Conservation (phyloP, 2,797 vertebrate species). For the Echiichthys vipera region DNA sequence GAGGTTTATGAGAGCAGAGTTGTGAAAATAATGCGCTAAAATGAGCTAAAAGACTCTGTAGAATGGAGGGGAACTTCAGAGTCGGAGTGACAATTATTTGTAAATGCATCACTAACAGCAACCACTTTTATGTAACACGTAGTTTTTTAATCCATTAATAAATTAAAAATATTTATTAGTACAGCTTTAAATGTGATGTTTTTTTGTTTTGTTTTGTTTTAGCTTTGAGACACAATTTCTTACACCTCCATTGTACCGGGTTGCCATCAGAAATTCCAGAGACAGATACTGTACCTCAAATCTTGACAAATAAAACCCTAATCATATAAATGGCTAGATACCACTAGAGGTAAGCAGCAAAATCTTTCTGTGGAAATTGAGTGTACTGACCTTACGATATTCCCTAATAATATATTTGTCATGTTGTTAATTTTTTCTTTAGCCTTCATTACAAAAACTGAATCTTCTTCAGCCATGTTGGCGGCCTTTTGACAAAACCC, state of each 20-base stretch:
- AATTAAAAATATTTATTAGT: too few relatives aligned
- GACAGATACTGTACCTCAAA: background rate
- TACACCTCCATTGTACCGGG: background rate
- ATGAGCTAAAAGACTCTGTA: too few relatives aligned
- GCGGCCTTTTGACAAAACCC: background rate
- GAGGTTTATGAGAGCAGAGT: too few relatives aligned
- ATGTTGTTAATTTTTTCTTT: background rate
- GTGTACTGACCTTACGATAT: background rate
- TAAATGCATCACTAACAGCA: too few relatives aligned
- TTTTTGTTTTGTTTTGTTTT: too few relatives aligned
- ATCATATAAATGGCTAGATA: background rate
- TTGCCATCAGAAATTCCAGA: background rate
- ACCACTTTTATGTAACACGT: too few relatives aligned
- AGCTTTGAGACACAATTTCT: background rate
- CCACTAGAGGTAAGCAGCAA: background rate
- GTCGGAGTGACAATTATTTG: too few relatives aligned
- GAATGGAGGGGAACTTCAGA: too few relatives aligned
- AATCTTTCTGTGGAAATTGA: background rate
- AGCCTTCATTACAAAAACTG: background rate
- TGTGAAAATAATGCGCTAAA: too few relatives aligned
- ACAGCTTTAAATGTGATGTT: too few relatives aligned
- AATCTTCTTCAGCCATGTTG: background rate
- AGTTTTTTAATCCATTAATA: too few relatives aligned
- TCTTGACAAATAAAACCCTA: background rate
- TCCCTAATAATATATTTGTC: too few relatives aligned